Base-by-base conservation (phyloP, 1,140 invertebrate species). In the Anastatus disparis region DNA sequence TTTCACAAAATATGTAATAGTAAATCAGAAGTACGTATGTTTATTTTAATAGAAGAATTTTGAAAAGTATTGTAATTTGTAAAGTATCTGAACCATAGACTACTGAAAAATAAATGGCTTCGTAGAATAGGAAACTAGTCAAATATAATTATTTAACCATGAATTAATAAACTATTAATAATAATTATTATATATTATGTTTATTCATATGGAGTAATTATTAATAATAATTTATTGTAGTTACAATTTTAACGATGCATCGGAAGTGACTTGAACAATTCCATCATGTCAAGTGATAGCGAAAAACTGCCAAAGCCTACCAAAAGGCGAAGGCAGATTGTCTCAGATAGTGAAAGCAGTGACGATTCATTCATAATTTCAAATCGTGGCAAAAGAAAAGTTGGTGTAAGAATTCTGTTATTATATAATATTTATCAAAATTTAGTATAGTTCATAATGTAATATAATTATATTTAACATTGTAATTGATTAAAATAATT, bases 271-370 rank as follows among this genome's bases (percentile, higher is more conserved):
- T 44, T 29, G n/a, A 42, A 44, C 22, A 52, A 53, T 44, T 55
- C 17, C 17, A 81, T 78, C 63, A 85, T 85, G 84, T 82, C 84
- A 64, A 83, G 78, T 71, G 80, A 83, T 66, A 79, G 75, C 38
- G 79, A 81, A 59, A 70, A 55, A 71, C 48, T 52, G 42, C 48
- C 74, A 20, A 75, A 75, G 52, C 77, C 71, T 62, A 61, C 69
- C 38, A 79, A 78, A 70, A 77, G 79, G 24, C 74, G 74, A 4
- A 79, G 68, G 53, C 75, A 20, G 77, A 50, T 81, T 40, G 63
- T 74, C 63, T 77, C 75, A 26, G 81, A 84, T 35, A 83, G 78
- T 63, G 82, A 84, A 6, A 82, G 78, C 69, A 84, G 81, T 29
- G 78, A 84, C 71, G 82, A 82, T 52, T 80, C 79, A n/a, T 58